Evolutionary conservation across 2,113 vertebrate genomes (phyloP), one percentile per base, ranked within the genome.

Genomic region (Dasyornis broadbenti): DNA sequence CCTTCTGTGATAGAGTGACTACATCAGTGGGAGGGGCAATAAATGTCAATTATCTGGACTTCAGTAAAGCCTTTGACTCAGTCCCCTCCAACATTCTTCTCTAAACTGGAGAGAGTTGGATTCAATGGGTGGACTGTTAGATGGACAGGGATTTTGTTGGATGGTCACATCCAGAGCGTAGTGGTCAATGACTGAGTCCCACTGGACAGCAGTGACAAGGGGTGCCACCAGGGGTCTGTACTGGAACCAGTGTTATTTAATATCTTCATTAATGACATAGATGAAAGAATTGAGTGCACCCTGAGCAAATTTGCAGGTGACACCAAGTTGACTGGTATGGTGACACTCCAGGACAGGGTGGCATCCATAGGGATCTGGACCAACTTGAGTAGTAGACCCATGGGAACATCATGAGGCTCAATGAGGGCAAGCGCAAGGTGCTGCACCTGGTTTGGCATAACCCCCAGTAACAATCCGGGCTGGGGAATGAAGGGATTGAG

Each of bases 371-470:
- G 23, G 19, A 15, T 9, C 24, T 50, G n/a, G 14, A 56, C 8
- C 37, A 20, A 10, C 33, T 79, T 1, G 0, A 39, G 16, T 0
- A 33, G 5, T 49, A 33, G 1, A 2, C 3, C 24, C 12, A 6
- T 49, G 17, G 65, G 45, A 49, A 20, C 5, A 1, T 49, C 44
- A 28, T 28, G 23, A 1, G 6, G 5, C 28, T 49, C 1, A 33
- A 14, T 0, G 21, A n/a, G 8, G 2, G 4, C 28, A 59, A n/a
- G 30, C n/a, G 53, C n/a, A 57, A 47, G 14, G n/a, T 68, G 28
- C 63, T 47, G 27, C 52, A 20, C 10, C n/a, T 33, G 52, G 40
- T 3, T 20, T 56, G 1, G 3, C 52, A 21, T 33, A 45, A 27
- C 3, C 26, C 4, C 7, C 0, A 2, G 3, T 19, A 15, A 21